Evolutionary conservation across 2,888 invertebrate genomes (phyloP), one percentile per base, ranked within the genome.

Genomic region (Hypena proboscidalis): DNA sequence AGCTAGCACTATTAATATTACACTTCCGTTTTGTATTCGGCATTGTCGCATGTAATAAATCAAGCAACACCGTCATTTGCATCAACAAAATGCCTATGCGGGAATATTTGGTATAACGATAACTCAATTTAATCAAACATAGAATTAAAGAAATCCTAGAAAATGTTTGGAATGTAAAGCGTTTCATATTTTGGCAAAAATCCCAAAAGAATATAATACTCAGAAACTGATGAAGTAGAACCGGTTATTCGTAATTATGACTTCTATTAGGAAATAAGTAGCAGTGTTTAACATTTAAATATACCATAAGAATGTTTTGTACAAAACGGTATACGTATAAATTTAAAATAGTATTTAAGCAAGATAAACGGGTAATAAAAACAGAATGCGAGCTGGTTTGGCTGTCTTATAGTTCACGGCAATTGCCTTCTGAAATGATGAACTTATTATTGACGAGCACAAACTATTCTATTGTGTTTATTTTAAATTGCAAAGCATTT

Each of bases 1-100:
- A 72, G 60, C 58, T 47, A 40, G 40, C 39, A 53, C 42, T 47
- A 46, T 42, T 47, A 40, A 50, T 52, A 53, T 31, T 30, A 38
- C 25, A 48, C 52, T 65, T 66, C 54, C 55, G 43, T 37, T 53
- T 50, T 38, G 33, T 46, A 38, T 51, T 39, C 41, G 36, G 34
- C 33, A 22, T 13, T 42, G 29, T 31, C 23, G 42, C 44, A 46
- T 38, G 35, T 22, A 23, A 29, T 14, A 14, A 27, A 31, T 32
- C 19, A 30, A 22, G n/a, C 20, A 17, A 29, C 6, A 29, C 4
- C 7, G 10, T 26, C 1, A 17, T 23, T 22, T 19, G 6, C 13
- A 13, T 33, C 23, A 13, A 5, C 17, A 7, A 26, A 6, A n/a
- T n/a, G n/a, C n/a, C n/a, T 15, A 25, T 31, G 25, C 32, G 22